These are phyloP conservation scores for Leptinotarsa rubiginosa DNA, from an alignment of 2,888 invertebrate genomes.

Conservation along the genomic window DNA sequence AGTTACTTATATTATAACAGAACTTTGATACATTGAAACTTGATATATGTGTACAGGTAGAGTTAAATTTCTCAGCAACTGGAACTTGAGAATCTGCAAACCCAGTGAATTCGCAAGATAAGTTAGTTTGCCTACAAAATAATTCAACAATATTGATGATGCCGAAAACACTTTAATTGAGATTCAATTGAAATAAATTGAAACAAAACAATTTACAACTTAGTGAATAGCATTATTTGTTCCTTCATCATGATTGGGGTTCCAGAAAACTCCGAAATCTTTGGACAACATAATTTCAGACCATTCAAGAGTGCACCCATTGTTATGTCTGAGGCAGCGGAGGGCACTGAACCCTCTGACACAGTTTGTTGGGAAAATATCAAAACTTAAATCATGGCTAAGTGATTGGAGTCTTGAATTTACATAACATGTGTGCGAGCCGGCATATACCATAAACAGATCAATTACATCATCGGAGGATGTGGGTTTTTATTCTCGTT, in stretches of 20 bases:
- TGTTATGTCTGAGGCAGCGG: background rate
- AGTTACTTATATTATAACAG: too few species aligned
- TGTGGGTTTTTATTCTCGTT: conserved; percentile 15
- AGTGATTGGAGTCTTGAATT: conserved; percentile 4
- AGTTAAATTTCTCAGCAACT: too few species aligned
- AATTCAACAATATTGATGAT: background rate
- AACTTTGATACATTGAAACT: too few species aligned
- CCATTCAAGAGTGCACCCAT: background rate
- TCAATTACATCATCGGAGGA: conserved; percentile 23
- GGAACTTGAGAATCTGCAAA: too few species aligned
- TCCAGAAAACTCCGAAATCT: too few species aligned
- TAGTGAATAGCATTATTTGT: too few species aligned
- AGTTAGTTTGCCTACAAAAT: background rate
- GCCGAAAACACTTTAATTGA: background rate
- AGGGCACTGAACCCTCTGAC: conserved; percentile 9
- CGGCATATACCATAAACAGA: conserved; percentile 2
- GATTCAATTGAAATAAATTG: conserved; percentile 2
- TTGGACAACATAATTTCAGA: too few species aligned
- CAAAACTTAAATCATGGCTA: background rate
- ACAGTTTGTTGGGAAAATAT: conserved; percentile 1
- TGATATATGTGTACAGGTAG: too few species aligned
- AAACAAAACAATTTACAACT: background rate
- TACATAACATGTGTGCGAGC: conserved; percentile 4
- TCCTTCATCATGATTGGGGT: too few species aligned
- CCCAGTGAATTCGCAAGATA: background rate